These are phyloP conservation scores for Caenorhabditis virilis DNA, from an alignment of 2,888 invertebrate species.

Conservation along the genomic window DNA sequence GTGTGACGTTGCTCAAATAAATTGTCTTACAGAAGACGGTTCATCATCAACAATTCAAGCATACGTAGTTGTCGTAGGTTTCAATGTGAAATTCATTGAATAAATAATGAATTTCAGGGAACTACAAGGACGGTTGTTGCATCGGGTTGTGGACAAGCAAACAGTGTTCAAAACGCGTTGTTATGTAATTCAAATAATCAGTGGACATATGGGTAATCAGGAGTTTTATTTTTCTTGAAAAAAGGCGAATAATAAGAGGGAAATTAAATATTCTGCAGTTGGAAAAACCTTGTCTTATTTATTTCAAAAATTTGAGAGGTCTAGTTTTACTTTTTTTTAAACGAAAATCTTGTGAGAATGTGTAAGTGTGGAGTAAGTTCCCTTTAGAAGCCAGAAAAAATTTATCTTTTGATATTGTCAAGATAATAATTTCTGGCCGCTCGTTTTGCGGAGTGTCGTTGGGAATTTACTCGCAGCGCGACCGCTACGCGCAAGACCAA, in stretches of 20 bases:
- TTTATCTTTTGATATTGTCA: no score
- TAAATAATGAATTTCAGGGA: slow-evolving; percentile 17
- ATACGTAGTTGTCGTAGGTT: slow-evolving; percentile 16
- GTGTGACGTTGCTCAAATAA: slow-evolving; percentile 36
- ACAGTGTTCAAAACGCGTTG: slow-evolving; percentile 16
- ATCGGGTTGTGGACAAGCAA: slow-evolving; percentile 16
- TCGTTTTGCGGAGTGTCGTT: no score
- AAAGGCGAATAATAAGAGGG: no score
- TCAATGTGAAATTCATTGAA: no score
- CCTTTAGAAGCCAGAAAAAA: no score
- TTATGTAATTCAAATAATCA: slow-evolving; percentile 27
- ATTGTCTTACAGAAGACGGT: slow-evolving; percentile 33
- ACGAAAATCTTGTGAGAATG: no score
- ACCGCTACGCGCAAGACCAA: no score
- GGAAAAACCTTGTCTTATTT: neutral
- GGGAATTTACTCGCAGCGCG: no score
- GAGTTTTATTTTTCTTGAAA: neutral
- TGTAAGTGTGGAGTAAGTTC: no score
- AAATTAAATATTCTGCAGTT: neutral
- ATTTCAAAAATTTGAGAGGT: no score
- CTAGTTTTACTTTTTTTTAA: no score
- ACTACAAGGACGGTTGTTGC: slow-evolving; percentile 11
- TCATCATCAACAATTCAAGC: slow-evolving; percentile 9
- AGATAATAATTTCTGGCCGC: no score
- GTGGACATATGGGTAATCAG: slow-evolving; percentile 30